Evolutionary conservation across 92 coral and sea anemone species (phyloP).

Genomic region (Muricea muricata): DNA sequence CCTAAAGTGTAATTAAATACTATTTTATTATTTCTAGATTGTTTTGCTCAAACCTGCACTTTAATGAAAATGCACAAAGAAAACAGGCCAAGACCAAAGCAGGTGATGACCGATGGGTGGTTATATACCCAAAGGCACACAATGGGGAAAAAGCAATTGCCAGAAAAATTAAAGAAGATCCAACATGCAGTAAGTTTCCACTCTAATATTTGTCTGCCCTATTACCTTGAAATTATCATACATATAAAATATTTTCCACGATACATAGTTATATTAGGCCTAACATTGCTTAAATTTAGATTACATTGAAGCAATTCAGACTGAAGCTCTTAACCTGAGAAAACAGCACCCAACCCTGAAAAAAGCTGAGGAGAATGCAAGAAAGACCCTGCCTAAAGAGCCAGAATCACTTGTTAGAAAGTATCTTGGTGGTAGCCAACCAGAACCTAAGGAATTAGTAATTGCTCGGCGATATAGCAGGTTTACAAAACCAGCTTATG

Average conservation of each 20-base stretch:
- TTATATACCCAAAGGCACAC: neutral
- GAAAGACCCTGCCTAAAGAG: slow-evolving; percentile 30
- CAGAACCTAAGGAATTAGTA: neutral
- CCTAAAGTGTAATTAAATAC: no score
- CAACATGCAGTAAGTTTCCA: no score
- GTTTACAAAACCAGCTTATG: slow-evolving; percentile 32
- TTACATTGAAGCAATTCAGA: neutral
- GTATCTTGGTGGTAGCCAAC: slow-evolving; percentile 7
- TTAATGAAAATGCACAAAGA: no score
- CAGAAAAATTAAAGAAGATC: neutral
- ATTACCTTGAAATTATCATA: no score
- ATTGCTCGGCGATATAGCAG: slow-evolving; percentile 24
- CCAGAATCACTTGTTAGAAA: slow-evolving; percentile 24
- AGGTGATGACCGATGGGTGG: neutral
- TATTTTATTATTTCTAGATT: no score
- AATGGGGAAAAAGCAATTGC: neutral
- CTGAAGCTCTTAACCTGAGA: neutral
- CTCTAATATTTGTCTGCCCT: no score
- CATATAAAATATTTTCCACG: no score
- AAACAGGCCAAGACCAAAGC: neutral
- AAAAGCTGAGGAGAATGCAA: slow-evolving; percentile 26
- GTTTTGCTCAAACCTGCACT: no score
- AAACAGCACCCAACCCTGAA: slow-evolving; percentile 1
- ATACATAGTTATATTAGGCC: no score
- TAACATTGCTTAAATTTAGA: no score